These are phyloP conservation scores for Styela plicata DNA, from an alignment of 23 tunicate genomes.

Conservation along the genomic window DNA sequence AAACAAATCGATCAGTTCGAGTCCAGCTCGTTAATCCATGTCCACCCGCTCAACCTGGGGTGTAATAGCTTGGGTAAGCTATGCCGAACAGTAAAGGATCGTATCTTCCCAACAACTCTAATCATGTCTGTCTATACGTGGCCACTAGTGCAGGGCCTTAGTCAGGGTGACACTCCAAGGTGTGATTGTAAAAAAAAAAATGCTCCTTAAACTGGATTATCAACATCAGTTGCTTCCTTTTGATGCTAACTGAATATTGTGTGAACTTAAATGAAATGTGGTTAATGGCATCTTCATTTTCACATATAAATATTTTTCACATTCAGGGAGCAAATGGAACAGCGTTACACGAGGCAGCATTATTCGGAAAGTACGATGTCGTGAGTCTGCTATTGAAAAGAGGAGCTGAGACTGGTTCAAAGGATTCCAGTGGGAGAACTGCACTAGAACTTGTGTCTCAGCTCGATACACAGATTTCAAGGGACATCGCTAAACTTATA, in stretches of 20 bases:
- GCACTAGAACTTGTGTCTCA: conserved; percentile 64
- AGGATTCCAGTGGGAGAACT: conserved; percentile 62
- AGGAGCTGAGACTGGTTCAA: conserved; percentile 58
- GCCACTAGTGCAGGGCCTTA: too few relatives aligned
- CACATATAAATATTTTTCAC: background rate
- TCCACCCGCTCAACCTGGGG: too few relatives aligned
- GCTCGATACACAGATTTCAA: conserved; percentile 57
- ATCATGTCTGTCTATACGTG: too few relatives aligned
- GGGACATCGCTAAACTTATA: conserved; percentile 54
- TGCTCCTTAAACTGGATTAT: background rate
- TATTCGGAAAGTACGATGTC: conserved; percentile 75
- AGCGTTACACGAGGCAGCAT: conserved; percentile 82
- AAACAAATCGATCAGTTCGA: too few relatives aligned
- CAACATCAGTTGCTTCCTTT: background rate
- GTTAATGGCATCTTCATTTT: too few relatives aligned
- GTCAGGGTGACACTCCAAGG: too few relatives aligned
- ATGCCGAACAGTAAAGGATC: too few relatives aligned
- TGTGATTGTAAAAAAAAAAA: too few relatives aligned
- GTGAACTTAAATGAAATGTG: too few relatives aligned
- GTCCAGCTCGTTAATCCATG: too few relatives aligned
- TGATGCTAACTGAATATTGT: background rate
- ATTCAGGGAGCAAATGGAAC: conserved; percentile 83
- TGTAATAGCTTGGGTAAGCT: too few relatives aligned
- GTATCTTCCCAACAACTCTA: too few relatives aligned
- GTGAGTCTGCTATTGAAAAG: conserved; percentile 59